phyloP scores from a whole-genome alignment of 2,113 vertebrate genomes.

The Campylomormyrus tamandua region DNA sequence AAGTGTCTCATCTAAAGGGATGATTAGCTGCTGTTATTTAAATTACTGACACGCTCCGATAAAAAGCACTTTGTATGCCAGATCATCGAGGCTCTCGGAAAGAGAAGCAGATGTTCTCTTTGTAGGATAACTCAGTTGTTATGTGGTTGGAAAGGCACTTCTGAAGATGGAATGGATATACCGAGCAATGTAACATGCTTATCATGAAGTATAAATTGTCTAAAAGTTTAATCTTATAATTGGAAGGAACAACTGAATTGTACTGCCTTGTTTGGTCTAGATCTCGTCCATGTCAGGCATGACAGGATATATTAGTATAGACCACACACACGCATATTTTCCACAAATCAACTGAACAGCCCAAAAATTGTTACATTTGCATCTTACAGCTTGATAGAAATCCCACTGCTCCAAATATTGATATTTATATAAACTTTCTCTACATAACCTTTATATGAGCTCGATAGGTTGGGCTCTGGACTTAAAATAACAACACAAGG shows the following conservation, averaged over 20 bases:
- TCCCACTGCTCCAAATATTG: not conserved
- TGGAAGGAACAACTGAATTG: too few relatives aligned
- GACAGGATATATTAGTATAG: not conserved
- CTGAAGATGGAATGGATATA: slow-evolving; percentile 16
- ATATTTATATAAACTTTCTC: not conserved
- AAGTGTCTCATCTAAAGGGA: slow-evolving; percentile 2
- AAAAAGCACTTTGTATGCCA: not conserved
- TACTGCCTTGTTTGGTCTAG: not conserved
- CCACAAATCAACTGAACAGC: not conserved
- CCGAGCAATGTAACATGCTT: not conserved
- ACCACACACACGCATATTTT: not conserved
- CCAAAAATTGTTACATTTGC: not conserved
- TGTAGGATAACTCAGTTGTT: slow-evolving; percentile 46
- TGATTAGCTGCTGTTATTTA: slow-evolving; percentile 45
- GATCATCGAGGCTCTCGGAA: not conserved
- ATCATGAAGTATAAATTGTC: not conserved
- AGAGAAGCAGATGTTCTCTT: not conserved
- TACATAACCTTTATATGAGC: not conserved
- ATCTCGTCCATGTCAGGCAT: not conserved
- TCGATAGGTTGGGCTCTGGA: slow-evolving; percentile 20
- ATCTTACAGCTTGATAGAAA: not conserved
- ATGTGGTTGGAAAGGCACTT: slow-evolving; percentile 61
- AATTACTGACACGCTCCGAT: slow-evolving; percentile 33
- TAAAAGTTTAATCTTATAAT: not conserved
- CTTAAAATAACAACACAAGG: not conserved